Conservation (phyloP, 2,797 vertebrate genomes). For the Pyrocephalus nanus region DNA sequence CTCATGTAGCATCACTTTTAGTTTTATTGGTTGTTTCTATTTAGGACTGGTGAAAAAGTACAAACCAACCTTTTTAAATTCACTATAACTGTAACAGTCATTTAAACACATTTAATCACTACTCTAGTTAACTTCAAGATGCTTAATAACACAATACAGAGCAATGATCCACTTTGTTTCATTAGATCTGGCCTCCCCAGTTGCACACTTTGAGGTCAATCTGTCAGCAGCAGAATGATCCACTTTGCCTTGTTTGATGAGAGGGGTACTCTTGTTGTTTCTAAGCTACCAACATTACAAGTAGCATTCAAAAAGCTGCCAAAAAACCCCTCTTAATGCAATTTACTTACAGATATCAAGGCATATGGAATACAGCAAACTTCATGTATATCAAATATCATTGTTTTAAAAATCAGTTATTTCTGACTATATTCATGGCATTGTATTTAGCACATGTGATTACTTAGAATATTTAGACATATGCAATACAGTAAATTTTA, state of each 20-base stretch:
- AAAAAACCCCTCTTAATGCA: neutral
- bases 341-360: neutral
- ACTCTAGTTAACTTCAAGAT: neutral
- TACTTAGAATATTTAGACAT: neutral
- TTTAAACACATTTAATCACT: constrained; percentile 13
- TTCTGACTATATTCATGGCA: neutral
- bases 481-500: neutral
- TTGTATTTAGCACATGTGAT: neutral
- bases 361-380: neutral
- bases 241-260: neutral
- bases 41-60: neutral
- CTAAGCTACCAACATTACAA: neutral
- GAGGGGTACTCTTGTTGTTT: neutral
- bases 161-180: neutral
- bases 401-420: neutral
- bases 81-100: neutral
- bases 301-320: neutral
- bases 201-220: neutral
- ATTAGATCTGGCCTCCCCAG: neutral
- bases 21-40: neutral
- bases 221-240: neutral
- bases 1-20: neutral
- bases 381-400: neutral
- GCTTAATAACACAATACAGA: neutral
- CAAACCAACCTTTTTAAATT: neutral